phyloP scores from a whole-genome alignment of 1,140 invertebrate genomes.

The Drosophila saltans region DNA sequence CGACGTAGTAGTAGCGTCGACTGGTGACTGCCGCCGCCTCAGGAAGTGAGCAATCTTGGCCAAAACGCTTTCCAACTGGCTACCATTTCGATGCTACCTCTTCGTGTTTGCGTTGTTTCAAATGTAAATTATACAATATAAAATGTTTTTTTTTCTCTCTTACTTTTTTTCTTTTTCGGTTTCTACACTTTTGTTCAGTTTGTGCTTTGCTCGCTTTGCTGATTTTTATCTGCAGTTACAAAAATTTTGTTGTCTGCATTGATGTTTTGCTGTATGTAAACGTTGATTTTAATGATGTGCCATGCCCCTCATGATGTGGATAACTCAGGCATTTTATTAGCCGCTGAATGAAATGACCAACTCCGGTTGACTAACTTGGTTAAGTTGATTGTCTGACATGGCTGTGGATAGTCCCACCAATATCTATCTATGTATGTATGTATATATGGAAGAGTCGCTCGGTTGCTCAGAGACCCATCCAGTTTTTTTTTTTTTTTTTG shows the following conservation, averaged over 20 bases:
- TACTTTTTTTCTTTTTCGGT: neutral
- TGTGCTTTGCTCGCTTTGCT: constrained; percentile 67
- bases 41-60: constrained; percentile 61
- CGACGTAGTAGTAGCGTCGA: neutral
- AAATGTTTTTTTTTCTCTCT: constrained; percentile 9
- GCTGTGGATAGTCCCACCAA: constrained; percentile 58
- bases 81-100: constrained; percentile 51
- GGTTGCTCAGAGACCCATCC: constrained; percentile 48
- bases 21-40: constrained; percentile 11
- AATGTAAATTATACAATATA: constrained; percentile 77
- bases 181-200: constrained; percentile 73
- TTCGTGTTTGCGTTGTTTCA: constrained; percentile 76
- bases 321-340: constrained; percentile 81
- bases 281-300: constrained; percentile 81
- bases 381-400: constrained; percentile 82
- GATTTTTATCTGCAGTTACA: constrained; percentile 79
- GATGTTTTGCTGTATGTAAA: constrained; percentile 77
- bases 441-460: constrained; percentile 39
- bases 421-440: neutral
- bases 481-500: constrained; percentile 38
- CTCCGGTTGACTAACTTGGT: constrained; percentile 79
- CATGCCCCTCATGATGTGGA: constrained; percentile 57
- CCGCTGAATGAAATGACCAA: constrained; percentile 80
- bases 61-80: constrained; percentile 55
- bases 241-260: constrained; percentile 79